These are phyloP conservation scores for Chelmon rostratus DNA, from an alignment of 2,797 vertebrate species.

Conservation along the genomic window DNA sequence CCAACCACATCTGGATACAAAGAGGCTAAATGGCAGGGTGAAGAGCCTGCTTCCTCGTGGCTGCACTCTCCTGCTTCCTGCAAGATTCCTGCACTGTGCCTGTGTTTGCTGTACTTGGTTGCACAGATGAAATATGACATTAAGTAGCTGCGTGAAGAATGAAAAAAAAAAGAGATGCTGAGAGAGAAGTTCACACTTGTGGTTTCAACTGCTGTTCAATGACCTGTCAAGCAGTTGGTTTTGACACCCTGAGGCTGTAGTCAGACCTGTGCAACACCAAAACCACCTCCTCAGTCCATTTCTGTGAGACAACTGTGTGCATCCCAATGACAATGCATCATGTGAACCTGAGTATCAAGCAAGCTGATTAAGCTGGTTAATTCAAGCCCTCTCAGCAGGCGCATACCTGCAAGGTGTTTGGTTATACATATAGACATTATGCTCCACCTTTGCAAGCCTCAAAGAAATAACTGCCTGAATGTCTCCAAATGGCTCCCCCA, in stretches of 20 bases:
- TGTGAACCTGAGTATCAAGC: background rate
- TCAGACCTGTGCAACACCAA: too few relatives aligned
- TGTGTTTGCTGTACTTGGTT: background rate
- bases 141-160: too few relatives aligned
- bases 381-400: background rate
- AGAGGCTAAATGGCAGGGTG: background rate
- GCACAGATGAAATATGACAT: background rate
- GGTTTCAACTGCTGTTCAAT: too few relatives aligned
- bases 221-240: too few relatives aligned
- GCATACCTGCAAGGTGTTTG: background rate
- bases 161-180: too few relatives aligned
- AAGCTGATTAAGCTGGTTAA: background rate
- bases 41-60: background rate
- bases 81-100: background rate
- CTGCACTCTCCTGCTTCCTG: background rate
- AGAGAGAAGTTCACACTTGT: too few relatives aligned
- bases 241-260: too few relatives aligned
- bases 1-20: background rate
- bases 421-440: background rate
- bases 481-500: background rate
- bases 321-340: background rate
- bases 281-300: too few relatives aligned
- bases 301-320: too few relatives aligned
- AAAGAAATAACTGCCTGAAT: background rate
- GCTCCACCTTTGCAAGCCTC: background rate